Percentiles rank a stretch among this genome's conserved stretches.
phyloP scores from a whole-genome alignment of 2,797 vertebrate genomes.

The Pempheris klunzingeri region DNA sequence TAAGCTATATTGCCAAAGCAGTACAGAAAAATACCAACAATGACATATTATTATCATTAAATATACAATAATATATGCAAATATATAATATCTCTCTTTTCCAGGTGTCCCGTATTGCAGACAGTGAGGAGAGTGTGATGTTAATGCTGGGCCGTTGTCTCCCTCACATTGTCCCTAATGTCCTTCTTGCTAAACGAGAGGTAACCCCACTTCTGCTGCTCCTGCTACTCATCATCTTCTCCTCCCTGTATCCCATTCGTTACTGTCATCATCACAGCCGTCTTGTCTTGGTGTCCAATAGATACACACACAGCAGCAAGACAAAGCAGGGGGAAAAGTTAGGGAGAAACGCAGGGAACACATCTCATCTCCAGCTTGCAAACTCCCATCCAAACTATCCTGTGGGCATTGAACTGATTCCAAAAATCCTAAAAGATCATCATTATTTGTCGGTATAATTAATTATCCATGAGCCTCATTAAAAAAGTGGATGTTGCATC shows the following conservation, averaged over 20 bases:
- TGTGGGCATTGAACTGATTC: not conserved
- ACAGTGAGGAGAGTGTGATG: conserved; percentile 97
- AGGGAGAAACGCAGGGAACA: not conserved
- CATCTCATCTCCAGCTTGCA: not conserved
- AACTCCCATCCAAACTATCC: conserved; percentile 10
- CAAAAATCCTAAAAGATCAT: conserved; percentile 16
- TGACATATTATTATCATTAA: too few relatives aligned
- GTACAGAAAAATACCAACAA: too few relatives aligned
- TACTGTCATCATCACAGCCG: conserved; percentile 62
- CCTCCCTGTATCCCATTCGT: conserved; percentile 25
- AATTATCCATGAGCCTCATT: not conserved
- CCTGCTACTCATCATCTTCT: conserved; percentile 17
- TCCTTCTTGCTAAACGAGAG: conserved; percentile 98
- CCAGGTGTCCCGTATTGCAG: conserved; percentile 97
- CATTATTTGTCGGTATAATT: conserved; percentile 1
- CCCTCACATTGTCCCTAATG: conserved; percentile 98
- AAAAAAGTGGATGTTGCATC: not conserved
- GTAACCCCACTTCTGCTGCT: conserved; percentile 80
- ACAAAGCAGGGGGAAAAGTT: conserved; percentile 9
- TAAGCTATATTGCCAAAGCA: too few relatives aligned
- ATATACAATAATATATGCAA: too few relatives aligned
- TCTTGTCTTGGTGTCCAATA: conserved; percentile 60
- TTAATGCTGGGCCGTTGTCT: conserved; percentile 98
- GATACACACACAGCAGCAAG: conserved; percentile 75
- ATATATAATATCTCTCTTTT: conserved; percentile 13